phyloP scores from a whole-genome alignment of 2,888 invertebrate species.

The Archips crataeganus region DNA sequence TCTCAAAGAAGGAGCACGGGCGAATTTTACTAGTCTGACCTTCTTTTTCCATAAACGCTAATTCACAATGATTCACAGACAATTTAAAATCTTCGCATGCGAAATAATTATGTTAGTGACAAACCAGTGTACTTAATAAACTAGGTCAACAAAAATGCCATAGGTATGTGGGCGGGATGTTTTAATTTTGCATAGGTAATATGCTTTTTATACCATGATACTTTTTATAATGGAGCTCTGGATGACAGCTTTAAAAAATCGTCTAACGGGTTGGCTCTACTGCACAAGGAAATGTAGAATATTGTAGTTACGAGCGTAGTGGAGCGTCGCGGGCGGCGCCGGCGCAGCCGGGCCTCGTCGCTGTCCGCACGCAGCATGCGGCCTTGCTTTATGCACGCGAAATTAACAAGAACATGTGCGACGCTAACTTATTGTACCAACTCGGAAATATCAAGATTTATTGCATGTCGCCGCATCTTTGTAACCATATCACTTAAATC shows the following conservation, averaged over 20 bases:
- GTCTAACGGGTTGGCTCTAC: constrained; percentile 20
- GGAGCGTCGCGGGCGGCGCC: constrained; percentile 25
- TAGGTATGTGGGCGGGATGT: not conserved
- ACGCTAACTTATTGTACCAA: constrained; percentile 62
- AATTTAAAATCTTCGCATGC: not conserved
- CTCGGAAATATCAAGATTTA: constrained; percentile 69
- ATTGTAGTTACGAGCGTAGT: constrained; percentile 29
- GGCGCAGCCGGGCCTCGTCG: constrained; percentile 20
- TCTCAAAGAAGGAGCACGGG: not conserved
- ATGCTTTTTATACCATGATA: not conserved
- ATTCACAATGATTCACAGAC: constrained; percentile 15
- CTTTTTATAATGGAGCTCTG: constrained; percentile 2
- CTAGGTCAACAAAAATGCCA: not conserved
- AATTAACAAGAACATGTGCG: constrained; percentile 75
- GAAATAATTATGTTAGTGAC: not conserved
- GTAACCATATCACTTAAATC: constrained; percentile 52
- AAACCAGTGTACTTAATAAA: not conserved
- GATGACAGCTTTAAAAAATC: constrained; percentile 24
- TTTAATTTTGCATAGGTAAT: constrained; percentile 6
- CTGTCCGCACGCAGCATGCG: constrained; percentile 65
- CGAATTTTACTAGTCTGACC: constrained; percentile 13
- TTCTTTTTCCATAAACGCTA: constrained; percentile 17
- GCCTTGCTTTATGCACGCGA: constrained; percentile 55
- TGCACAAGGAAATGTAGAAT: constrained; percentile 31
- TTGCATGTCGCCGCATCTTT: constrained; percentile 55